Percentiles rank a stretch among this genome's conserved stretches.
phyloP scores from a whole-genome alignment of 2,797 vertebrate genomes.

The Lagorchestes hirsutus region DNA sequence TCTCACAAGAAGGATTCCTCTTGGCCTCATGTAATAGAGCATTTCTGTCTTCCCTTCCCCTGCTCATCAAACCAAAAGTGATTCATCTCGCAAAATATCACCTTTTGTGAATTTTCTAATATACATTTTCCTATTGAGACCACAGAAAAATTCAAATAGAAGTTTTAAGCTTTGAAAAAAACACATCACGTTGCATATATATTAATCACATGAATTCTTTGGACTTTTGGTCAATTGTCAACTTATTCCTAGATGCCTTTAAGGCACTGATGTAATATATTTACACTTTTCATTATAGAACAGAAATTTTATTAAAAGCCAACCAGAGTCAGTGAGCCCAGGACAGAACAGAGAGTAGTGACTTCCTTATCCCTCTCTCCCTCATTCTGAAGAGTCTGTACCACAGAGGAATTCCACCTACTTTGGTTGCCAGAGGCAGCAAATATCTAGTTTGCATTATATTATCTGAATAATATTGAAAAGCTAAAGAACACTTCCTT shows the following conservation, averaged over 20 bases:
- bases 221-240: conserved; percentile 81
- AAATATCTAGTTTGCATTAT: conserved; percentile 76
- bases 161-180: conserved; percentile 76
- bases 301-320: conserved; percentile 81
- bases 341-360: conserved; percentile 68
- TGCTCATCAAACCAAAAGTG: not conserved
- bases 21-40: not conserved
- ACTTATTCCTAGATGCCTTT: conserved; percentile 81
- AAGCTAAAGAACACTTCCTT: conserved; percentile 78
- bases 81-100: conserved; percentile 4
- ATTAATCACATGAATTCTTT: conserved; percentile 77
- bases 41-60: not conserved
- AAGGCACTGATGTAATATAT: conserved; percentile 77
- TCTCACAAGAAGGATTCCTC: not conserved
- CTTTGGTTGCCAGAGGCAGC: conserved; percentile 70
- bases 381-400: conserved; percentile 56
- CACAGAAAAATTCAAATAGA: conserved; percentile 72
- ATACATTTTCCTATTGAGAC: conserved; percentile 35
- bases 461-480: conserved; percentile 78
- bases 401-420: conserved; percentile 80
- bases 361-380: conserved; percentile 52
- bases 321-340: conserved; percentile 64
- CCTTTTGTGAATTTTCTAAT: conserved; percentile 27
- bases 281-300: conserved; percentile 84
- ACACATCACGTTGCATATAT: conserved; percentile 42